Evolutionary conservation across 2,888 invertebrate genomes (phyloP), one percentile per base, ranked within the genome.

Genomic region (Apocheima hispidaria): DNA sequence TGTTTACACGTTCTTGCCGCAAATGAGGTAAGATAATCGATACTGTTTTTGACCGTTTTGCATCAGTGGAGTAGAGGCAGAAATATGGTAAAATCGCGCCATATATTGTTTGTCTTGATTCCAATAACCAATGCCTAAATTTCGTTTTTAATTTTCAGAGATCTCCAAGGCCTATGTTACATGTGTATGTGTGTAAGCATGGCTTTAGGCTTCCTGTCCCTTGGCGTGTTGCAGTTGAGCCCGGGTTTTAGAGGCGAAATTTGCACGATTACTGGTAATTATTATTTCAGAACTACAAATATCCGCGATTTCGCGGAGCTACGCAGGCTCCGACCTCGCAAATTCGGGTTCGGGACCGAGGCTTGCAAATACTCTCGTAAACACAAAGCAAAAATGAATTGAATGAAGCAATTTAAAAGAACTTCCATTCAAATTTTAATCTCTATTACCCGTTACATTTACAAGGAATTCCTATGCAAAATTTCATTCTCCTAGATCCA

Each of bases 151-250:
- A 53, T 7, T 86, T 88, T 59, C 86, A 93, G 93, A 52, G 94
- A 94, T 61, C 86, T 95, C 14, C 94, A 96, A 88, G 96, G 95
- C 35, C 88, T 94, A 70, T 94, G 95, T 69, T 94, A 95, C 76
- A 93, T 95, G 85, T 93, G 94, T 64, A 92, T 94, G 75, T 93
- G 95, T 66, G 78, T 91, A 23, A 94, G 94, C 63, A 91, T 95
- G 83, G 90, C 94, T 0, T 70, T 94, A 6, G 94, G 94, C 12
- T 95, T 94, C 74, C 73, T 94, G 2, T 88, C 93, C 4, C 82
- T 95, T 26, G 93, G 93, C n/a, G 80, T 93, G n/a, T 80, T 94
- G 44, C 94, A 95, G 73, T 80, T 95, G 2, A 86, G 81, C 40
- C 81, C 84, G 0, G 79, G 85, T 7, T 81, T 92, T 49, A 73